Evolutionary conservation across 2,888 invertebrate genomes (phyloP), one percentile per base, ranked within the genome.

Genomic region (Andricus quercusramuli): DNA sequence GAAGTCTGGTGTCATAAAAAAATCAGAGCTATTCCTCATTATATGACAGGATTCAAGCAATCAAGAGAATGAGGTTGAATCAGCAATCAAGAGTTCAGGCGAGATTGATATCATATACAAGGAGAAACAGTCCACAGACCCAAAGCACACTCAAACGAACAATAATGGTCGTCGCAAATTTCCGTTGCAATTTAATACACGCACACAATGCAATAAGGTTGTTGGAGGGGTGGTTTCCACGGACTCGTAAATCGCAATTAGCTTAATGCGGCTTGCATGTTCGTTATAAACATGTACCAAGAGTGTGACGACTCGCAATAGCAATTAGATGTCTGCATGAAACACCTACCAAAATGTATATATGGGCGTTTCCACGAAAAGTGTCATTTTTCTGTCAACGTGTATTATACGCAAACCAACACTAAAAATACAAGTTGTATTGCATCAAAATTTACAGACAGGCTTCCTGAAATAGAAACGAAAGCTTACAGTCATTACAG

Each of bases 171-270:
- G 70, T 70, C 29, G 67, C 77, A 79, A 80, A 83, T 81, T 81
- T 83, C 81, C 77, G 51, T 62, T 56, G 77, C 51, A 78, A 76
- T 78, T 78, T 64, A 83, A 77, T 78, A 74, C 65, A 47, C n/a
- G n/a, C 62, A 37, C 25, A 67, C 68, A 62, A 77, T 77, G 77
- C 77, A 44, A 65, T 74, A 59, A 20, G 78, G 20, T 68, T 20
- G 74, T 77, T 70, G 32, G 22, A 65, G 70, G 70, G 22, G 81
- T 79, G 74, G 79, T 79, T 78, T 81, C 64, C 78, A 79, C 78
- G 81, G 81, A 47, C 74, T 85, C 86, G 86, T 90, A 90, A 90
- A 89, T 90, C 86, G 86, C 88, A 90, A 90, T 91, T 89, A 90
- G 86, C 89, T 86, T 90, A 90, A 90, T 90, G 89, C 83, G 81